These are phyloP conservation scores for Aurelia sp. DNA, from an alignment of 30 jellyfish, hydroid and myxozoan genomes.

Conservation along the genomic window DNA sequence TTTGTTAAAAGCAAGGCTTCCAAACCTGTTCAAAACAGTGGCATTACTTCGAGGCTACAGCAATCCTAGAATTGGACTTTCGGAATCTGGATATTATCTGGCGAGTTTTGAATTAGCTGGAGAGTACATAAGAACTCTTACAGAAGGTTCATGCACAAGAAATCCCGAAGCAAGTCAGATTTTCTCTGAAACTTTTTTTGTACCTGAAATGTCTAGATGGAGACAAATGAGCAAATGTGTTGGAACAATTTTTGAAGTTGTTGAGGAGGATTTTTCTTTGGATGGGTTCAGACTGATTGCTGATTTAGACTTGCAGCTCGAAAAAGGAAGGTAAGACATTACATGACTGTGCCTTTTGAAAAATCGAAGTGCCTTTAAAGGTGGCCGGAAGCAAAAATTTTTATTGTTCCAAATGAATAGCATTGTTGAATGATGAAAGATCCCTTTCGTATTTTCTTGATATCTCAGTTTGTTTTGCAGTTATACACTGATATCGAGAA, in stretches of 20 bases:
- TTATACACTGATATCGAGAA: no score
- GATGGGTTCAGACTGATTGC: constrained; percentile 62
- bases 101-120: constrained; percentile 87
- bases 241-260: constrained; percentile 1
- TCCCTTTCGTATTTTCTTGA: no score
- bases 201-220: constrained; percentile 38
- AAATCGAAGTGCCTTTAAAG: no score
- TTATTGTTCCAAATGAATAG: no score
- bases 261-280: constrained; percentile 23
- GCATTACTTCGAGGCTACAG: constrained; percentile 74
- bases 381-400: no score
- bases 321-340: constrained; percentile 46
- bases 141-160: neutral
- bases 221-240: neutral
- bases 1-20: constrained; percentile 68
- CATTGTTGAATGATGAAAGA: no score
- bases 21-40: constrained; percentile 48
- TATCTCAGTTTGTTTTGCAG: no score
- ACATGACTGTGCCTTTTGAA: no score
- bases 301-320: constrained; percentile 54
- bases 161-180: neutral
- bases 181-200: constrained; percentile 4
- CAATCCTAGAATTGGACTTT: constrained; percentile 66
- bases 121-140: constrained; percentile 60
- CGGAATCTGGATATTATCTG: constrained; percentile 80